Percentiles rank a stretch among this genome's conserved stretches.
Conservation (phyloP, 2,888 invertebrate species). For the Hipparchia sbordonii region DNA sequence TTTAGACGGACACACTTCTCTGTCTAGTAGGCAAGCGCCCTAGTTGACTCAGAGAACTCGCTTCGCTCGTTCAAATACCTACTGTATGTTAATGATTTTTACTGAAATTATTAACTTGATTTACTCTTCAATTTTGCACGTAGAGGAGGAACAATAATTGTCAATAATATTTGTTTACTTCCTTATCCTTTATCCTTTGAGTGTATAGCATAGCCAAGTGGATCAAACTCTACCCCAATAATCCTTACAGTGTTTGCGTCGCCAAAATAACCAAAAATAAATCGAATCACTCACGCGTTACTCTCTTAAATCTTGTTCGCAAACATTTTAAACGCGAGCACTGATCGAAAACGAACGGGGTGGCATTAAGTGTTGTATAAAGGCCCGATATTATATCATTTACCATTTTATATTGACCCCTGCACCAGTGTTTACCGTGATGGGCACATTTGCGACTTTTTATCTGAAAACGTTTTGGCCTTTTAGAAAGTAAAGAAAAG, state of each 20-base stretch:
- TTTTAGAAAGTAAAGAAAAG: no score
- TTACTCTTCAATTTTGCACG: background rate
- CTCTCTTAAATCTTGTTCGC: slow-evolving; percentile 49
- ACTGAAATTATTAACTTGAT: background rate
- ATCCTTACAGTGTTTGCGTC: slow-evolving; percentile 16
- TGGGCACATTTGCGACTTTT: slow-evolving; percentile 4
- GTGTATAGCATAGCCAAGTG: background rate
- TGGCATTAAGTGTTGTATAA: slow-evolving; percentile 54
- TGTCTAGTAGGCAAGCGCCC: no score
- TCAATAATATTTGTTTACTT: background rate
- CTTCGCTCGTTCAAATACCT: no score
- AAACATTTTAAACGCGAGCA: slow-evolving; percentile 59
- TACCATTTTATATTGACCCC: slow-evolving; percentile 40
- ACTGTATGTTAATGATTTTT: background rate
- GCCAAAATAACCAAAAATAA: slow-evolving; percentile 36
- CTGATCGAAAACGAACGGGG: slow-evolving; percentile 50
- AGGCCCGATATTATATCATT: slow-evolving; percentile 48
- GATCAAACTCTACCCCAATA: slow-evolving; percentile 3
- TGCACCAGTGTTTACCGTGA: background rate
- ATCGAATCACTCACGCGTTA: slow-evolving; percentile 38
- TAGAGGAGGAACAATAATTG: background rate
- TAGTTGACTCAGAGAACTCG: no score
- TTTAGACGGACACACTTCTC: no score
- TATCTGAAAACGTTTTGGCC: background rate
- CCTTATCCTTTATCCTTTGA: background rate